These are phyloP conservation scores for Ganaspis sp. DNA, from an alignment of 1,140 invertebrate species.

Conservation along the genomic window DNA sequence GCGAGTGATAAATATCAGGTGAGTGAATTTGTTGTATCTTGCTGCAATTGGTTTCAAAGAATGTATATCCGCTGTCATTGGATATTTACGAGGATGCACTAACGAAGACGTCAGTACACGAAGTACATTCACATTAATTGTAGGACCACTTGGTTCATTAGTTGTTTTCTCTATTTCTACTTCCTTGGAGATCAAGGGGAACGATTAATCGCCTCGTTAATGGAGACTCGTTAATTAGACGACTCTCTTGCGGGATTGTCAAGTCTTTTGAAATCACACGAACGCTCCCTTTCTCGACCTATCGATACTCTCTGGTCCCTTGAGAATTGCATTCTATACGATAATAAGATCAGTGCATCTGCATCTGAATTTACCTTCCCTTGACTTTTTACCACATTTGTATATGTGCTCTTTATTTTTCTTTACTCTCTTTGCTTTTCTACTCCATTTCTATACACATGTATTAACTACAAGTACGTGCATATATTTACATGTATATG, in stretches of 20 bases:
- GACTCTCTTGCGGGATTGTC: constrained; percentile 47
- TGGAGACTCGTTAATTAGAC: constrained; percentile 60
- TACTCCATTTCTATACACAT: background rate
- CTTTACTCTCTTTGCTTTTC: background rate
- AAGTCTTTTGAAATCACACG: constrained; percentile 47
- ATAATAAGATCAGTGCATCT: constrained; percentile 19
- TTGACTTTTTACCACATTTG: background rate
- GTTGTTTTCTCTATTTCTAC: constrained; percentile 57
- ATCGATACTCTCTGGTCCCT: constrained; percentile 15
- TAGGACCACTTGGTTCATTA: constrained; percentile 30
- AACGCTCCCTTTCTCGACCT: constrained; percentile 26
- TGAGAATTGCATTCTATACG: constrained; percentile 16
- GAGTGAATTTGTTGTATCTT: background rate
- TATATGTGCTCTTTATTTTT: constrained; percentile 3
- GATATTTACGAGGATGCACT: constrained; percentile 44
- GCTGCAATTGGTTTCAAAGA: background rate
- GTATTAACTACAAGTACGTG: background rate
- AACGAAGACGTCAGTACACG: constrained; percentile 56
- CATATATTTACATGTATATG: too few species aligned
- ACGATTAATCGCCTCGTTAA: constrained; percentile 61
- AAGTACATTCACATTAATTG: constrained; percentile 47
- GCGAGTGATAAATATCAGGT: background rate
- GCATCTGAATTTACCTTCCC: constrained; percentile 19
- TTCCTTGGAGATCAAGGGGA: constrained; percentile 51
- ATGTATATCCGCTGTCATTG: background rate